Conservation (phyloP, 2,888 invertebrate species). For the Eilema sororculum region DNA sequence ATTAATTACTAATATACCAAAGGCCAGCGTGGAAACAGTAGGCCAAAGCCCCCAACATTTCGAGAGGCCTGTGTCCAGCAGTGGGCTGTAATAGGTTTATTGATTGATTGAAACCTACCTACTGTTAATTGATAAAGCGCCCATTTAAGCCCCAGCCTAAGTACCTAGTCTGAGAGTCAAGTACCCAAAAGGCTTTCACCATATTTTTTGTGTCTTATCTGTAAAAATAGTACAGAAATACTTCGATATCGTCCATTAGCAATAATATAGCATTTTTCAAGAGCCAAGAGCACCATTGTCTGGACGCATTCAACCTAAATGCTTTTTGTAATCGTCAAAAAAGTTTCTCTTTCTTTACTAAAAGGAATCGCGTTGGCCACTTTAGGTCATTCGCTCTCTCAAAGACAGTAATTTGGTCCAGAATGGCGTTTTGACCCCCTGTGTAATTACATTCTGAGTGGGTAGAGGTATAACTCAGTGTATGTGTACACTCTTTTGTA, state of each 20-base stretch:
- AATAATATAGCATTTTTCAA: slow-evolving; percentile 52
- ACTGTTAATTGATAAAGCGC: too few species aligned
- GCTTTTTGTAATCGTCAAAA: slow-evolving; percentile 55
- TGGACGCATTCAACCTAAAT: slow-evolving; percentile 52
- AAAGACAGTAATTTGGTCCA: slow-evolving; percentile 56
- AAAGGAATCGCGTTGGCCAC: slow-evolving; percentile 59
- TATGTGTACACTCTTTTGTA: slow-evolving; percentile 42
- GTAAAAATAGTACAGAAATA: slow-evolving; percentile 12
- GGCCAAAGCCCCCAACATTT: too few species aligned
- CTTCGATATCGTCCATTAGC: slow-evolving; percentile 55
- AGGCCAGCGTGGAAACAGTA: too few species aligned
- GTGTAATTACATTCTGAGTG: slow-evolving; percentile 68
- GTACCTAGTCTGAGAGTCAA: too few species aligned
- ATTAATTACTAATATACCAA: too few species aligned
- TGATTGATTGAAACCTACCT: too few species aligned
- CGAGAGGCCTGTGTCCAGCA: too few species aligned
- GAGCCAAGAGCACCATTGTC: slow-evolving; percentile 54
- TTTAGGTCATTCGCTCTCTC: slow-evolving; percentile 60
- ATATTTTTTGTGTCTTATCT: neutral
- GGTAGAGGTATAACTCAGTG: slow-evolving; percentile 62
- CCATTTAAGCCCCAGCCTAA: too few species aligned
- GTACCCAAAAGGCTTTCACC: neutral
- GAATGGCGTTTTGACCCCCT: slow-evolving; percentile 61
- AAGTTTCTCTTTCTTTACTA: slow-evolving; percentile 50
- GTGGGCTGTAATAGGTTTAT: too few species aligned